Evolutionary conservation across 2,113 vertebrate genomes (phyloP), one percentile per base, ranked within the genome.

Genomic region (Gadus chalcogrammus): DNA sequence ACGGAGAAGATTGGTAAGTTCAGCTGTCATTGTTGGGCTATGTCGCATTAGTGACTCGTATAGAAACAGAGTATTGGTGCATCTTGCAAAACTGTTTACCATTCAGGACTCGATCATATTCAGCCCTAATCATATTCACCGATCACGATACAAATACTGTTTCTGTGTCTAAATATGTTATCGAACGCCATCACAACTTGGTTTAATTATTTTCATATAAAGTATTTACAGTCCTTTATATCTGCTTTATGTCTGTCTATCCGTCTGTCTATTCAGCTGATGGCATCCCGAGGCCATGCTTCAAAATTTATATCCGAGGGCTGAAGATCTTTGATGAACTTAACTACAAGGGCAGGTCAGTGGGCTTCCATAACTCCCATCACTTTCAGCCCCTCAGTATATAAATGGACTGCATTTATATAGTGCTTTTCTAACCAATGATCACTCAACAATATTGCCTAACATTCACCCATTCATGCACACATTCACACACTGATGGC

Each of bases 341-440:
- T n/a, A 88, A 90, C 72, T 67, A 87, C 65, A 71, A 70, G 74
- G 92, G 92, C 62, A 81, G 73, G 92, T 92, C 65, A 90, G 84
- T 20, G 67, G 56, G 58, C 27, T 11, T 48, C 27, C 15, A 28
- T 22, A n/a, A 65, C 18, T 17, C 5, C 1, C 17, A 63, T 15
- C 22, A 4, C 11, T 24, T 11, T 67, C 22, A 6, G 5, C 60
- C 11, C 35, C 7, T 55, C 12, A 22, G 7, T 5, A 5, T 63
- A 60, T 22, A 6, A 64, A 53, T 18, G 16, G 52, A 31, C 35
- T 71, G 9, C 62, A 18, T 15, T 22, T 24, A 24, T 24, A 24
- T 24, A 24, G 24, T 1, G 24, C 24, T 24, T 24, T 24, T 24
- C 24, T 24, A 24, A 24, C 24, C 24, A 24, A 24, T 24, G 24